Percentiles rank a stretch among this genome's conserved stretches.
Evolutionary conservation across 2,113 vertebrate species (phyloP).

Genomic region (Alosa alosa): DNA sequence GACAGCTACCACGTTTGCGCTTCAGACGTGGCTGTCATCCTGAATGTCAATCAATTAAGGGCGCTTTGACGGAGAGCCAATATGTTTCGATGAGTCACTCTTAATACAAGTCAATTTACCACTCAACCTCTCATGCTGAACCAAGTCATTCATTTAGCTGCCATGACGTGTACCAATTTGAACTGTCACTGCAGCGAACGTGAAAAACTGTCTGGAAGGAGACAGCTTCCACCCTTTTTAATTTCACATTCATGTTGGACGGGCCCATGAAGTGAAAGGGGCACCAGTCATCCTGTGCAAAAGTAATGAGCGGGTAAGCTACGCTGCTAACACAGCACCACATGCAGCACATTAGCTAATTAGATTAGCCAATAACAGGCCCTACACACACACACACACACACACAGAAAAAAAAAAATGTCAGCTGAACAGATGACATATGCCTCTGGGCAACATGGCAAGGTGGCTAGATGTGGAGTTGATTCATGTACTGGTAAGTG

Average conservation of each 20-base stretch:
- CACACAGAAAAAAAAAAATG: neutral
- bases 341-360: slow-evolving; percentile 29
- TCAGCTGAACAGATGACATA: neutral
- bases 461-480: neutral
- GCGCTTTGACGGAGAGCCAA: neutral
- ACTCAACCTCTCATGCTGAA: neutral
- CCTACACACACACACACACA: neutral
- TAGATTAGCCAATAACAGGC: slow-evolving; percentile 31
- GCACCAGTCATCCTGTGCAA: neutral
- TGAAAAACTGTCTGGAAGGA: neutral
- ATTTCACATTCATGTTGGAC: neutral
- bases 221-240: neutral
- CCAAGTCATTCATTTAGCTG: neutral
- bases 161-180: neutral
- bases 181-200: neutral
- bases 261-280: neutral
- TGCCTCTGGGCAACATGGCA: neutral
- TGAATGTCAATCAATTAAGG: neutral
- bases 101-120: neutral
- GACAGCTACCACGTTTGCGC: neutral
- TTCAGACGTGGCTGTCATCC: neutral
- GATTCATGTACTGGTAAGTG: neutral
- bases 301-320: neutral
- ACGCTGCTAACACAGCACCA: slow-evolving; percentile 8
- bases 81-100: neutral